These are phyloP conservation scores for Trypoxylon attenuatum DNA, from an alignment of 2,888 invertebrate species.

Conservation along the genomic window DNA sequence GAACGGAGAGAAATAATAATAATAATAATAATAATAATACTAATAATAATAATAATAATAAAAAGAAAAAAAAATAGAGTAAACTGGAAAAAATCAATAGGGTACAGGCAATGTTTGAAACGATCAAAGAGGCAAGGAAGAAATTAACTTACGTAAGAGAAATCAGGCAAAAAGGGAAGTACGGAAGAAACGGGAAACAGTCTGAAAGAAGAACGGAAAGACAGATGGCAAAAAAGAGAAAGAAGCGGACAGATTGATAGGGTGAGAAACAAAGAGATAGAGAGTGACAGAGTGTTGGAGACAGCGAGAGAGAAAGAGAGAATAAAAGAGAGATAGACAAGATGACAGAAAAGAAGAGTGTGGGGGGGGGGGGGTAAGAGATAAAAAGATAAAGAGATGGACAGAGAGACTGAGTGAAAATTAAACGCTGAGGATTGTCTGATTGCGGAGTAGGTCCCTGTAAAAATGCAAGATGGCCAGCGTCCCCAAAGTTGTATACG, in stretches of 20 bases:
- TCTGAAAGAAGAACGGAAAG: conserved; percentile 13
- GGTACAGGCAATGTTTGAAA: conserved; percentile 79
- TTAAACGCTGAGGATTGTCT: conserved; percentile 74
- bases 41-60: conserved; percentile 73
- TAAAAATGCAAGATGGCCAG: conserved; percentile 75
- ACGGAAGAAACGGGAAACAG: conserved; percentile 24
- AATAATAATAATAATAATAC: no score
- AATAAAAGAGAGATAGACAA: conserved; percentile 19
- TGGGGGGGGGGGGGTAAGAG: conserved; percentile 42
- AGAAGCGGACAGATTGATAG: conserved; percentile 9
- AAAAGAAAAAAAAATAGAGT: conserved; percentile 74
- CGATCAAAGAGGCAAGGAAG: conserved; percentile 74
- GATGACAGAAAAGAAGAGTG: background rate
- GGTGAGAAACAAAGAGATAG: conserved; percentile 18
- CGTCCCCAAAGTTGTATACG: conserved; percentile 74
- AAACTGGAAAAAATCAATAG: conserved; percentile 73
- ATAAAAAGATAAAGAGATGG: conserved; percentile 47
- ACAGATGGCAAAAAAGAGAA: conserved; percentile 1
- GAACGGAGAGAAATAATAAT: conserved; percentile 74
- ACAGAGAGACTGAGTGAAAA: conserved; percentile 67
- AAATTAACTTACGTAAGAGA: conserved; percentile 56
- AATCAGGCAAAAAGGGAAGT: conserved; percentile 9
- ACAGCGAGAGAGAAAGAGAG: conserved; percentile 73
- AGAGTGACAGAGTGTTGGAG: background rate
- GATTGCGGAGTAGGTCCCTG: conserved; percentile 75